A percentile compares a stretch with the other conserved stretches of the same genome.
phyloP scores from a whole-genome alignment of 1,140 invertebrate species.

The Nylanderia fulva region DNA sequence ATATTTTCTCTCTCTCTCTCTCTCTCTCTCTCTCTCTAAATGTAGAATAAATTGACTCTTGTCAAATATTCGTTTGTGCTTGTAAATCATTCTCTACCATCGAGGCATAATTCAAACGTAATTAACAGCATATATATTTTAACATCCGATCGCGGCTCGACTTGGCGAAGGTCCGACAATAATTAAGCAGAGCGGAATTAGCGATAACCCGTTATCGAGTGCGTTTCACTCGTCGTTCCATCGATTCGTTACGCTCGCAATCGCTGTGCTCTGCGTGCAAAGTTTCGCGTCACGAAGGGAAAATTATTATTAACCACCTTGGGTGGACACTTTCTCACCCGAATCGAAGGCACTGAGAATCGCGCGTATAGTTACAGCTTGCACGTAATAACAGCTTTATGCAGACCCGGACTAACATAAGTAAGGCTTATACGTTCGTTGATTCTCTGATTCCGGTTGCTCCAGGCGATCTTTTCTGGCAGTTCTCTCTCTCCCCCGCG shows the following conservation, averaged over 20 bases:
- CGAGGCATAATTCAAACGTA: background rate
- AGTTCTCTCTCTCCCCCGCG: background rate
- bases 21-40: background rate
- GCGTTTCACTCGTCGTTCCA: background rate
- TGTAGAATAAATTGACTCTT: background rate
- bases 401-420: conserved; percentile 13
- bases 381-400: conserved; percentile 58
- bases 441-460: conserved; percentile 51
- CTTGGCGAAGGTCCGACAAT: background rate
- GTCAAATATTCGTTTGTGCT: background rate
- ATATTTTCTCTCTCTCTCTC: background rate
- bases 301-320: conserved; percentile 57
- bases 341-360: conserved; percentile 38
- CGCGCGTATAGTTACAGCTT: conserved; percentile 50
- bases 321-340: conserved; percentile 59
- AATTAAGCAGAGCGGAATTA: conserved; percentile 44
- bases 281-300: background rate
- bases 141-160: background rate
- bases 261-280: background rate
- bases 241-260: conserved; percentile 14
- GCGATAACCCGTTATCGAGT: conserved; percentile 31
- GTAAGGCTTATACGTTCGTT: conserved; percentile 16
- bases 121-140: conserved; percentile 31
- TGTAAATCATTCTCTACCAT: background rate
- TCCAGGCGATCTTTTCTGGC: conserved; percentile 23